Conservation (phyloP, 2,888 invertebrate species). For the Noctua janthina region DNA sequence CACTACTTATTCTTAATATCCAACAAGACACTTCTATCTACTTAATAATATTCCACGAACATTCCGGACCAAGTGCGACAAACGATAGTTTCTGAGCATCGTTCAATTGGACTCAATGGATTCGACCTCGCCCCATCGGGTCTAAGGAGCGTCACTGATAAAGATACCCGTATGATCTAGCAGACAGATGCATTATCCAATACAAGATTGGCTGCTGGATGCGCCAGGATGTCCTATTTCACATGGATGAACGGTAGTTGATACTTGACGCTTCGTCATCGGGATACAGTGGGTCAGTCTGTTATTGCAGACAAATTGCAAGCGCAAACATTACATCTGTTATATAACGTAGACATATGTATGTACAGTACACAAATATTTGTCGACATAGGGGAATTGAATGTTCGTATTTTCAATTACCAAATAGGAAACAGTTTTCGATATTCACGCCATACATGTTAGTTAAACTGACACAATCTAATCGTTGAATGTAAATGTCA, state of each 20-base stretch:
- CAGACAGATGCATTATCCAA: slow-evolving; percentile 62
- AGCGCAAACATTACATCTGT: slow-evolving; percentile 9
- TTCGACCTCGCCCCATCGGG: slow-evolving; percentile 79
- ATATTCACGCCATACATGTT: not conserved
- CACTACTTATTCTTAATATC: slow-evolving; percentile 26
- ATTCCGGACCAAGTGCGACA: slow-evolving; percentile 59
- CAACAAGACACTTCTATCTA: slow-evolving; percentile 33
- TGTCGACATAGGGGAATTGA: slow-evolving; percentile 19
- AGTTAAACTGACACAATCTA: slow-evolving; percentile 15
- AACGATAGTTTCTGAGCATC: slow-evolving; percentile 71
- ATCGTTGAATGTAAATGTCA: slow-evolving; percentile 7
- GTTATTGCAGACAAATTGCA: slow-evolving; percentile 46
- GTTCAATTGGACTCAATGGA: slow-evolving; percentile 85
- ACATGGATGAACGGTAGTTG: slow-evolving; percentile 44
- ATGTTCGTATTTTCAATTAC: slow-evolving; percentile 37
- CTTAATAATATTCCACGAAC: slow-evolving; percentile 58
- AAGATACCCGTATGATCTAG: slow-evolving; percentile 66
- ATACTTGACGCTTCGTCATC: slow-evolving; percentile 36
- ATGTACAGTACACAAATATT: slow-evolving; percentile 11
- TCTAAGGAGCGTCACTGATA: slow-evolving; percentile 55
- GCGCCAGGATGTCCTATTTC: slow-evolving; percentile 61
- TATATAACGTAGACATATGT: not conserved
- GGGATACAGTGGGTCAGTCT: slow-evolving; percentile 12
- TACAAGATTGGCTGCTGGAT: slow-evolving; percentile 58
- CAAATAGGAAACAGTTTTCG: slow-evolving; percentile 31